Evolutionary conservation across 2,797 vertebrate species (phyloP).

Genomic region (Otus scops): DNA sequence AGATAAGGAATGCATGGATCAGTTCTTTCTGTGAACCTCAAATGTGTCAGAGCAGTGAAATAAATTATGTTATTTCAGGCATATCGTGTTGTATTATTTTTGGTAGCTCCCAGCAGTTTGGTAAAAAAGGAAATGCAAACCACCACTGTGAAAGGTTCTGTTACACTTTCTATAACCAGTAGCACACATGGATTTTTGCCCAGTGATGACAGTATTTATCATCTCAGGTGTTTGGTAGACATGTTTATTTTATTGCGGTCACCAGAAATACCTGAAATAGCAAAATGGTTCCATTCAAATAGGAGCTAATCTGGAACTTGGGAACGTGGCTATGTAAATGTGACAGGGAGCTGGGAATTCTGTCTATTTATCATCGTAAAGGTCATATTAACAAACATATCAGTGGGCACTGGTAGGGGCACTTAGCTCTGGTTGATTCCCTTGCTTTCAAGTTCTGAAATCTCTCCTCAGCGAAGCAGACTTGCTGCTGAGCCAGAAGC

Average conservation of each 20-base stretch:
- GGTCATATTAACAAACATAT: neutral
- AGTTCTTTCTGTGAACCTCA: neutral
- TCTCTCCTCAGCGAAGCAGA: neutral
- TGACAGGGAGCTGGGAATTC: neutral
- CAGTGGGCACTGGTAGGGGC: neutral
- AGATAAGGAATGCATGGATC: neutral
- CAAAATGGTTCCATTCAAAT: neutral
- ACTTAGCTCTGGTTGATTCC: neutral
- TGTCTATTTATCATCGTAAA: neutral
- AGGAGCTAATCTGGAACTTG: neutral
- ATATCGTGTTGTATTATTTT: slow-evolving; percentile 9
- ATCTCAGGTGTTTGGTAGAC: neutral
- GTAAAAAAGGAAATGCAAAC: slow-evolving; percentile 12
- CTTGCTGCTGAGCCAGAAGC: neutral
- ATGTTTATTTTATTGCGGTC: neutral
- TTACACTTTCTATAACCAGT: neutral
- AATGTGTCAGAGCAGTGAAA: slow-evolving; percentile 50
- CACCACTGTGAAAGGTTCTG: neutral
- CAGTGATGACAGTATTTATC: neutral
- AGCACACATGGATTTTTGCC: neutral
- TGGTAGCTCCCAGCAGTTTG: slow-evolving; percentile 32
- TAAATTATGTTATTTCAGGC: slow-evolving; percentile 27
- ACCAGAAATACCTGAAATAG: neutral
- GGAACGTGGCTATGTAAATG: neutral
- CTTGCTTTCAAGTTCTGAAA: neutral